Percentiles rank a stretch among this genome's conserved stretches.
Evolutionary conservation across 1,140 invertebrate species (phyloP).

Genomic region (Coenobita brevimanus): DNA sequence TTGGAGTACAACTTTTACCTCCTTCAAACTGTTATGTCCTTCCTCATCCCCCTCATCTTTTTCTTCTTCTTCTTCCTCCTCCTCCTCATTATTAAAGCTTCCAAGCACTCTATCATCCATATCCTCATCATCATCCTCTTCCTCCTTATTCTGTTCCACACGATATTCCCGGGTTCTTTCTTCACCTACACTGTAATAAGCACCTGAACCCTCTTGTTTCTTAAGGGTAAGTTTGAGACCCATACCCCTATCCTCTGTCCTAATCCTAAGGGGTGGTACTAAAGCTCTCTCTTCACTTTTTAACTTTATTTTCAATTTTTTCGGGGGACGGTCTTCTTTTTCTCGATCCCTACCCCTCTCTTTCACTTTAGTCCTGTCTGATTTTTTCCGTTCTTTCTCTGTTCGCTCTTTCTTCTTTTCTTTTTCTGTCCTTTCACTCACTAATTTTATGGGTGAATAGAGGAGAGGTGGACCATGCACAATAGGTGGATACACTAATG

Average conservation of each 20-base stretch:
- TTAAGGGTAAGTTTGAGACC: slow-evolving; percentile 54
- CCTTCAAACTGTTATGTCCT: slow-evolving; percentile 29
- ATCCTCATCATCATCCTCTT: slow-evolving; percentile 43
- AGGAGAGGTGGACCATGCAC: slow-evolving; percentile 1
- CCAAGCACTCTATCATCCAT: neutral
- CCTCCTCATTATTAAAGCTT: slow-evolving; percentile 26
- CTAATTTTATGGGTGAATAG: slow-evolving; percentile 31
- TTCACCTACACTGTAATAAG: slow-evolving; percentile 63
- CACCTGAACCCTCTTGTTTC: slow-evolving; percentile 60
- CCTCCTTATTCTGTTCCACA: slow-evolving; percentile 53
- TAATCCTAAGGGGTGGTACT: slow-evolving; percentile 53
- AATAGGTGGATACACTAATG: slow-evolving; percentile 1
- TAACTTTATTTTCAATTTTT: slow-evolving; percentile 61
- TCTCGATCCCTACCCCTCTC: slow-evolving; percentile 52
- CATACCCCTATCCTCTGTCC: slow-evolving; percentile 52
- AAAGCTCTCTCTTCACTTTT: slow-evolving; percentile 41
- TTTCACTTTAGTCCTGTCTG: slow-evolving; percentile 49
- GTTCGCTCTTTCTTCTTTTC: slow-evolving; percentile 50
- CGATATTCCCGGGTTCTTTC: slow-evolving; percentile 56
- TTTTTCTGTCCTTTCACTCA: slow-evolving; percentile 45
- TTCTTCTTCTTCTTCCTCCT: slow-evolving; percentile 33
- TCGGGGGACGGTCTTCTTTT: slow-evolving; percentile 55
- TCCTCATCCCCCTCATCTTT: slow-evolving; percentile 28
- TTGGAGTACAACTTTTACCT: slow-evolving; percentile 58
- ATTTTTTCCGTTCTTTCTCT: slow-evolving; percentile 52